Percentiles rank a stretch among this genome's conserved stretches.
Conservation (phyloP, 2,888 invertebrate genomes). For the Merodon equestris region DNA sequence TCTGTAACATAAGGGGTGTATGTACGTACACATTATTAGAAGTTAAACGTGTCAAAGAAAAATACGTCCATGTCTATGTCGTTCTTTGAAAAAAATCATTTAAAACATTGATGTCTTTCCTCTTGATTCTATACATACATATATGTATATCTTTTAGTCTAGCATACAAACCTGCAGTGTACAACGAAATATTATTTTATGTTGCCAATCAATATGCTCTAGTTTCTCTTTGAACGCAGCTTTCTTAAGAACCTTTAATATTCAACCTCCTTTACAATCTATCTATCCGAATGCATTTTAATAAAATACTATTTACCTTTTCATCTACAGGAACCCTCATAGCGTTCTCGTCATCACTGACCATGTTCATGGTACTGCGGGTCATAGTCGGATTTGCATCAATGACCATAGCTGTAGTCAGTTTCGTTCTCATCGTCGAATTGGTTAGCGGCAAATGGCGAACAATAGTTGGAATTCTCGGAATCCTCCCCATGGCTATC, state of each 20-base stretch:
- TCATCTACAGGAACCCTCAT: conserved; percentile 78
- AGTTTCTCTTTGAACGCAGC: too few species aligned
- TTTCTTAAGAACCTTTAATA: not conserved
- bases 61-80: too few species aligned
- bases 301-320: not conserved
- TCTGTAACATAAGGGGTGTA: too few species aligned
- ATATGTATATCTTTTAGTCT: too few species aligned
- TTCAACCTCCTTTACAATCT: not conserved
- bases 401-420: conserved; percentile 83
- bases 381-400: conserved; percentile 83
- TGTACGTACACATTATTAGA: too few species aligned
- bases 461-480: conserved; percentile 83
- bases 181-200: too few species aligned
- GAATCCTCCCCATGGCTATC: conserved; percentile 82
- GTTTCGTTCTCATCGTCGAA: conserved; percentile 84
- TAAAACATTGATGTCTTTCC: too few species aligned
- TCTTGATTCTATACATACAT: too few species aligned
- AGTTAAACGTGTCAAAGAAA: too few species aligned
- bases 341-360: conserved; percentile 82
- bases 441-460: conserved; percentile 84
- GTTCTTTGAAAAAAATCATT: too few species aligned
- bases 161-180: too few species aligned
- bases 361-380: conserved; percentile 81
- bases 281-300: not conserved
- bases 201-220: too few species aligned